phyloP scores from a whole-genome alignment of 1,140 invertebrate genomes.

The Oppia nitens region DNA sequence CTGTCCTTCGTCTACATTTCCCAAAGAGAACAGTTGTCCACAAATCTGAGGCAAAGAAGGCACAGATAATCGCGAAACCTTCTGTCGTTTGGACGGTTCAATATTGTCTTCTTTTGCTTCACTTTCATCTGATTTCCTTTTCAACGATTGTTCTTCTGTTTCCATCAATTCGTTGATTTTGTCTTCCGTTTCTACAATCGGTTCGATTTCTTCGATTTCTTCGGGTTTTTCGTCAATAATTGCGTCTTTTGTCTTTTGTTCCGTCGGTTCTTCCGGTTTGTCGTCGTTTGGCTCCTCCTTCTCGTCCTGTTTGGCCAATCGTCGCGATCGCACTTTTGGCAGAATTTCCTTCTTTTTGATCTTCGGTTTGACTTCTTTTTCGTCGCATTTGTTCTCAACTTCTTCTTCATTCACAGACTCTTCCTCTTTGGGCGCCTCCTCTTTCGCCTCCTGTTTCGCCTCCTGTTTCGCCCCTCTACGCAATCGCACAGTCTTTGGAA shows the following conservation, averaged over 20 bases:
- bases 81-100: not conserved
- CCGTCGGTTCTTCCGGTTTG: not conserved
- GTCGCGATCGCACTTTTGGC: not conserved
- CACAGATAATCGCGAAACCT: not conserved
- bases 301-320: not conserved
- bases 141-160: not conserved
- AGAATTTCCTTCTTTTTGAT: not conserved
- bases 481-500: not conserved
- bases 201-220: not conserved
- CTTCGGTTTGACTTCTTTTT: not conserved
- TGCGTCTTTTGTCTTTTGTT: not conserved
- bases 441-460: not conserved
- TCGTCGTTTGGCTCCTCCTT: not conserved
- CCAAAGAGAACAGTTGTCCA: conserved; percentile 10
- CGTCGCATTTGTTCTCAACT: not conserved
- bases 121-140: not conserved
- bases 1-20: conserved; percentile 1
- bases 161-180: not conserved
- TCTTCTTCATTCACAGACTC: not conserved
- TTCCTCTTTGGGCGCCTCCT: not conserved
- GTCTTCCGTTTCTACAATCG: not conserved
- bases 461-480: not conserved
- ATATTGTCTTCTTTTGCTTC: not conserved
- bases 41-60: not conserved
- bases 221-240: not conserved